These are phyloP conservation scores for Lutjanus erythropterus DNA, from an alignment of 2,113 vertebrate species.

Conservation along the genomic window DNA sequence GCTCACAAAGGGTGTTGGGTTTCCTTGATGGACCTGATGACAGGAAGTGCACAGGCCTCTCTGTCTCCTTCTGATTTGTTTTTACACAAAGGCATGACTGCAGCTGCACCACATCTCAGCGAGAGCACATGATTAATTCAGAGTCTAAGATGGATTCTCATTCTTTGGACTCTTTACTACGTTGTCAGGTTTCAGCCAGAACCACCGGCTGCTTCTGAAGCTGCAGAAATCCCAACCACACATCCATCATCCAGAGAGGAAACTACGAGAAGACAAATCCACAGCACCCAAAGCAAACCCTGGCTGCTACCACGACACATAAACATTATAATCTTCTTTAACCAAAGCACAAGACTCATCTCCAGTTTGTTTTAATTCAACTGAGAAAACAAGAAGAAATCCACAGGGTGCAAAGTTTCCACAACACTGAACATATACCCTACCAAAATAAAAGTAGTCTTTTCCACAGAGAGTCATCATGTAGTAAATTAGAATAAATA, in stretches of 20 bases:
- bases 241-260: conserved; percentile 1
- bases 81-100: background rate
- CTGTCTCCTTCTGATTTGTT: background rate
- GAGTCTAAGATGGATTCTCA: background rate
- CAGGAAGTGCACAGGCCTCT: too few relatives aligned
- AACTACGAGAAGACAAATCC: background rate
- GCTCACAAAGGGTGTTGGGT: too few relatives aligned
- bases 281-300: background rate
- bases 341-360: background rate
- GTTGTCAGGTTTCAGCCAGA: background rate
- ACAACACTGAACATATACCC: background rate
- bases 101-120: background rate
- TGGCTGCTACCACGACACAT: background rate
- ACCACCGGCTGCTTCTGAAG: background rate
- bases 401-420: background rate
- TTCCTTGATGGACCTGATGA: too few relatives aligned
- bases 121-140: background rate
- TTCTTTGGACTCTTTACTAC: background rate
- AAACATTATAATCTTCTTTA: conserved; percentile 9
- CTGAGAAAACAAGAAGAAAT: background rate
- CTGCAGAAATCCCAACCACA: background rate
- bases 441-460: background rate
- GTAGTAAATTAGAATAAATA: too few relatives aligned
- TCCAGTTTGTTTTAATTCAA: background rate
- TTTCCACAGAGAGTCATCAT: background rate